Evolutionary conservation across 2,888 invertebrate species (phyloP), one percentile per base, ranked within the genome.

Genomic region (Frankliniella intonsa): DNA sequence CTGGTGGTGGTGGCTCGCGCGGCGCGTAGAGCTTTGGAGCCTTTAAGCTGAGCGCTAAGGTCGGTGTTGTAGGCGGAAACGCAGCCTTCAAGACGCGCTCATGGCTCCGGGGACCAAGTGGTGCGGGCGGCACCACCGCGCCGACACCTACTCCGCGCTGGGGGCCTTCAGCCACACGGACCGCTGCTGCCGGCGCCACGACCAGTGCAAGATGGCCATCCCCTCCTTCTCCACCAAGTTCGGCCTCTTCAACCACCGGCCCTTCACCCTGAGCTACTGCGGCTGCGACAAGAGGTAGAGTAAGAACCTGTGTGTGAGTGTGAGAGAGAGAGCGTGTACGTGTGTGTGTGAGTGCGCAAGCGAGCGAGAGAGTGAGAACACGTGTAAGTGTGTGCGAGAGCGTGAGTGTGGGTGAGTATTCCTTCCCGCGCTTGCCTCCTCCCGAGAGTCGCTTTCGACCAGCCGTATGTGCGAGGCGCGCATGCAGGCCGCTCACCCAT

Each of bases 191-290:
- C 89, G 94, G 84, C 89, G 91, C 81, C 94, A 94, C 88, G 94
- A 94, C 88, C 90, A 91, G 86, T 95, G 94, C 87, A 90, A 91
- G 82, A 88, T 90, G 86, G 90, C 91, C 86, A 91, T 94, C 85
- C 90, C 90, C 55, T 91, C 91, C 80, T 91, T 93, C 87, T 88
- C 89, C 84, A 89, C 90, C 85, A 90, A 90, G 86, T 93, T 89
- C 87, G 88, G 91, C 86, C 89, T 91, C 86, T 91, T 92, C 90
- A 94, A 95, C 90, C 90, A 89, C 87, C 89, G 92, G 84, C 92
- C 93, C 84, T 93, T 92, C 88, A 94, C 94, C 62, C 89, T 94
- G 84, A 93, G 93, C 86, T 93, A 94, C 87, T 95, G 94, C 88
- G 90, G 90, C 84, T 95, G 94, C 87, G 94, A 95, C 88, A 90